These are phyloP conservation scores for Altica lythri DNA, from an alignment of 2,888 invertebrate genomes.

Conservation along the genomic window DNA sequence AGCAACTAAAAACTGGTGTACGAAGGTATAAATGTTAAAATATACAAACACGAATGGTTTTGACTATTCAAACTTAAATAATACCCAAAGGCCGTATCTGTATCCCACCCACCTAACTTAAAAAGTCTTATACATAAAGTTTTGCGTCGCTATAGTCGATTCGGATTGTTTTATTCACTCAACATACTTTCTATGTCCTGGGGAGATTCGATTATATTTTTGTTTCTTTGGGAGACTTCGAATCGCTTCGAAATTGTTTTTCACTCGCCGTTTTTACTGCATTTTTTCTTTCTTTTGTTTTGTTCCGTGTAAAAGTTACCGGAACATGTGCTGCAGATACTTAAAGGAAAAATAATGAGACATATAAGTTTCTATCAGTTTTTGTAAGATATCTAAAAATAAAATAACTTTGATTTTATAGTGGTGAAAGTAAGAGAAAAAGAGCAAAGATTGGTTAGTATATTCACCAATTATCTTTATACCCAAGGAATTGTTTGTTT, in stretches of 20 bases:
- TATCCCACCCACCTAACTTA: background rate
- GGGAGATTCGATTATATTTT: constrained; percentile 30
- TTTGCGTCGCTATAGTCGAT: constrained; percentile 21
- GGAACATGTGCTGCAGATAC: constrained; percentile 10
- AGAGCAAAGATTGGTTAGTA: too few species aligned
- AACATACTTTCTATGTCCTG: constrained; percentile 27
- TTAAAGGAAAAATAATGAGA: too few species aligned
- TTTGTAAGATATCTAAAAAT: too few species aligned
- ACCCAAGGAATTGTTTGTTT: too few species aligned
- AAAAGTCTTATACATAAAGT: constrained; percentile 28
- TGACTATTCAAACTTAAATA: too few species aligned
- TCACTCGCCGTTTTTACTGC: constrained; percentile 7
- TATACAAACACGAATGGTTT: too few species aligned
- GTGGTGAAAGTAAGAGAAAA: too few species aligned
- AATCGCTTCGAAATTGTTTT: constrained; percentile 22
- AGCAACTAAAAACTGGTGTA: too few species aligned
- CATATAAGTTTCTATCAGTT: too few species aligned
- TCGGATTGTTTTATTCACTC: constrained; percentile 36
- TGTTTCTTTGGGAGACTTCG: constrained; percentile 18
- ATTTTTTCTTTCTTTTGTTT: constrained; percentile 3
- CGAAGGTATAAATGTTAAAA: too few species aligned
- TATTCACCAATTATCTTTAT: too few species aligned
- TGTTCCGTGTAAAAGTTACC: background rate
- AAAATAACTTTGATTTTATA: too few species aligned
- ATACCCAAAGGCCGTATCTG: constrained; percentile 2